A percentile compares a stretch with the other conserved stretches of the same genome.
Evolutionary conservation across 2,888 invertebrate species (phyloP).

Genomic region (Abscondita cerata): DNA sequence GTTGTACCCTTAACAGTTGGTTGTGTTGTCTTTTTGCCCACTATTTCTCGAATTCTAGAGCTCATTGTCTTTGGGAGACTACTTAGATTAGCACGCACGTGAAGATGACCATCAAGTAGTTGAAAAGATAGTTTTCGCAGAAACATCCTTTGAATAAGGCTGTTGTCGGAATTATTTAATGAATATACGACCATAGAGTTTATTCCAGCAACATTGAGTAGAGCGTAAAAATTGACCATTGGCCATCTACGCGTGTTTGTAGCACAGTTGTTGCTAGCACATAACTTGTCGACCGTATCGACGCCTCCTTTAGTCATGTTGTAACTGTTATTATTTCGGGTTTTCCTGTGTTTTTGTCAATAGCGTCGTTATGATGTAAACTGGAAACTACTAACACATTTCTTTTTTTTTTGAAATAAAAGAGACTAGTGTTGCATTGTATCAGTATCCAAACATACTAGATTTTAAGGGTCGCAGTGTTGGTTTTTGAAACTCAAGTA

Average conservation of each 20-base stretch:
- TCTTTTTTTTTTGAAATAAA: neutral
- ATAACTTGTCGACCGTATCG: neutral
- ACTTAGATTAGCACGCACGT: neutral
- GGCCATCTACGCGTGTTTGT: neutral
- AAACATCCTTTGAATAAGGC: neutral
- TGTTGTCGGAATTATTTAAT: neutral
- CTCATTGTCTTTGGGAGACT: too few species aligned
- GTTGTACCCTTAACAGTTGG: too few species aligned
- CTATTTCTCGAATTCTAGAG: too few species aligned
- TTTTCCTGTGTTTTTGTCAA: neutral
- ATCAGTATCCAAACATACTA: too few species aligned
- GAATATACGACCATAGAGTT: neutral
- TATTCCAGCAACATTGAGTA: neutral
- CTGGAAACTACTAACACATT: neutral
- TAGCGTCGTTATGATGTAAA: neutral
- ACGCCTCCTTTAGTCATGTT: neutral
- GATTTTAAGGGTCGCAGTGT: neutral
- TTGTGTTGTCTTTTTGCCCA: too few species aligned
- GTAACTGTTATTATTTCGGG: neutral
- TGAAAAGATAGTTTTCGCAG: neutral
- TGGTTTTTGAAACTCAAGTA: too few species aligned
- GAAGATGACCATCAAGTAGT: neutral
- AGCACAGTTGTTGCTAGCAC: neutral
- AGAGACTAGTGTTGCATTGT: too few species aligned
- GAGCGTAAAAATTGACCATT: neutral